Evolutionary conservation across 2,113 vertebrate species (phyloP).

Genomic region (Hippopotamus amphibius): DNA sequence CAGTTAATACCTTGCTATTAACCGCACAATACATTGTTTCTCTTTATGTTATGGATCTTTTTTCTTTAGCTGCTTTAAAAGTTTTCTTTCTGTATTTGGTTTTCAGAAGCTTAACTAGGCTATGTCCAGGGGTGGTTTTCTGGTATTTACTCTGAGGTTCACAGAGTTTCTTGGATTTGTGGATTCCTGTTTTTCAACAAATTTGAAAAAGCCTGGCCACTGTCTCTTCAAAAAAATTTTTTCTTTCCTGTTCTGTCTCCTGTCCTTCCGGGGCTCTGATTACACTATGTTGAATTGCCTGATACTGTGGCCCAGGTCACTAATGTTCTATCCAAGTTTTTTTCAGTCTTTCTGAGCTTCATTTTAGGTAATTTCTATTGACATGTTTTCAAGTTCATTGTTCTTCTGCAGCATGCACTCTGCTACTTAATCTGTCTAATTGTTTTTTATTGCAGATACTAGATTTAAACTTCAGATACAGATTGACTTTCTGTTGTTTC

Average conservation of each 20-base stretch:
- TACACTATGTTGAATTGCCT: fast-evolving
- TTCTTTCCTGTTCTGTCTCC: background rate
- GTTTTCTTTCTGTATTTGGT: background rate
- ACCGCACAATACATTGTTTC: background rate
- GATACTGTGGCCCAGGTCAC: background rate
- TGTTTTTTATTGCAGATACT: background rate
- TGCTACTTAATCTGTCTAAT: background rate
- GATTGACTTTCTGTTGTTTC: background rate
- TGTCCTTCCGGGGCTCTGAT: background rate
- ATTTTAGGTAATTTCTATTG: background rate
- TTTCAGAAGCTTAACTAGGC: background rate
- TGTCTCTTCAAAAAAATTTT: background rate
- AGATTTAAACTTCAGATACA: background rate
- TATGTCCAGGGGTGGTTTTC: background rate
- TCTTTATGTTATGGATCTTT: background rate
- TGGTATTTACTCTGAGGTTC: background rate
- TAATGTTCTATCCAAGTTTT: background rate
- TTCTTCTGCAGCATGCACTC: background rate
- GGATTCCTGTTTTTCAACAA: background rate
- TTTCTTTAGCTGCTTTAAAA: background rate
- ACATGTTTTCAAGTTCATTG: background rate
- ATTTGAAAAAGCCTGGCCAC: background rate
- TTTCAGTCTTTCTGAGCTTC: background rate
- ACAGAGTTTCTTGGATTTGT: background rate
- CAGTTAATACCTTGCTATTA: background rate